Conservation (phyloP, 2,797 vertebrate genomes). For the Phaenicophaeus curvirostris region DNA sequence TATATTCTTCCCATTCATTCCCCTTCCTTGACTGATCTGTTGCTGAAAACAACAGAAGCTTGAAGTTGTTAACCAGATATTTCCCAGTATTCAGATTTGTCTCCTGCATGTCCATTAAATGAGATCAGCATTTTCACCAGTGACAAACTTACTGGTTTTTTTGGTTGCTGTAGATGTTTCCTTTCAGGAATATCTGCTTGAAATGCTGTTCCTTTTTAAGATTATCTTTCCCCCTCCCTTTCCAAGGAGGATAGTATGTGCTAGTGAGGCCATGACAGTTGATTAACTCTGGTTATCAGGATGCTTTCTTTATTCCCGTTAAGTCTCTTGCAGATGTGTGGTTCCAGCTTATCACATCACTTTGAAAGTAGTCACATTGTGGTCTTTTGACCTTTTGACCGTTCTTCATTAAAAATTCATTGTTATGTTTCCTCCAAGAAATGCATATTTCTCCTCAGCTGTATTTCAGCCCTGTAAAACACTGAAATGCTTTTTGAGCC, state of each 20-base stretch:
- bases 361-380: not conserved
- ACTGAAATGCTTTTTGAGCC: not conserved
- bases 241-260: not conserved
- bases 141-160: not conserved
- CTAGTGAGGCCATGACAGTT: not conserved
- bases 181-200: not conserved
- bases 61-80: not conserved
- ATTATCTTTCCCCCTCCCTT: not conserved
- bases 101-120: not conserved
- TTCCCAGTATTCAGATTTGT: not conserved
- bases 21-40: not conserved
- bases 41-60: not conserved
- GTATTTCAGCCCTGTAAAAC: not conserved
- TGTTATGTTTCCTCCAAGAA: not conserved
- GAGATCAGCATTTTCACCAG: not conserved
- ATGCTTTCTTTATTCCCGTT: not conserved
- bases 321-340: not conserved
- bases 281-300: not conserved
- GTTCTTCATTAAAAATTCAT: constrained; percentile 6
- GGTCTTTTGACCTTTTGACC: constrained; percentile 36
- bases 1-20: not conserved
- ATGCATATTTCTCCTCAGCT: not conserved
- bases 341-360: not conserved
- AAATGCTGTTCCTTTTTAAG: not conserved
- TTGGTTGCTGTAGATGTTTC: not conserved